A percentile compares a stretch with the other conserved stretches of the same genome.
Evolutionary conservation across 2,888 invertebrate species (phyloP).

Genomic region (Actias luna): DNA sequence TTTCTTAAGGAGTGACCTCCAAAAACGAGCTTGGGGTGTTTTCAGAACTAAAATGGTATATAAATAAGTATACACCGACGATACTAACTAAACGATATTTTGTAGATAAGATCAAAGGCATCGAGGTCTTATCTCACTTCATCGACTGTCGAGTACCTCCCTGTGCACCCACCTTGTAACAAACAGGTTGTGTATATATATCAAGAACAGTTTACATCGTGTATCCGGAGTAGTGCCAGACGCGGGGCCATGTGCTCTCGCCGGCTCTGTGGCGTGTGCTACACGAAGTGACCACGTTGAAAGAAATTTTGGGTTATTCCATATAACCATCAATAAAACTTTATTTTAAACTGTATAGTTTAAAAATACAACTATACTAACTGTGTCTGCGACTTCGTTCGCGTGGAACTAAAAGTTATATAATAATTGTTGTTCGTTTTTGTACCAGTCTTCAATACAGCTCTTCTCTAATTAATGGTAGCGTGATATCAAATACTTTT

Average conservation of each 20-base stretch:
- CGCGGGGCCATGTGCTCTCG: slow-evolving; percentile 15
- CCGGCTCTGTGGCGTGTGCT: slow-evolving; percentile 10
- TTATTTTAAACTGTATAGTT: too few relatives aligned
- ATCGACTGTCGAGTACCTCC: background rate
- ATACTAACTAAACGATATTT: background rate
- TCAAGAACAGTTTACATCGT: slow-evolving; percentile 8
- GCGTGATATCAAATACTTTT: too few relatives aligned
- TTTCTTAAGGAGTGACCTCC: too few relatives aligned
- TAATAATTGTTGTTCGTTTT: too few relatives aligned
- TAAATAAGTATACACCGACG: background rate
- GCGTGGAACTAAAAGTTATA: too few relatives aligned
- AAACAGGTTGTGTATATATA: slow-evolving; percentile 7
- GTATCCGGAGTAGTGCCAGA: slow-evolving; percentile 16
- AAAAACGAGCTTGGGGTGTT: too few relatives aligned
- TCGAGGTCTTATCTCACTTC: background rate
- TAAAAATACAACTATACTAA: too few relatives aligned
- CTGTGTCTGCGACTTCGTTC: too few relatives aligned
- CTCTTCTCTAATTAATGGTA: too few relatives aligned
- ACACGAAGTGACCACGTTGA: background rate
- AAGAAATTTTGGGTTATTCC: background rate
- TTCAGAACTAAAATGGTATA: too few relatives aligned
- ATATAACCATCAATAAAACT: too few relatives aligned
- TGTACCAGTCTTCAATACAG: too few relatives aligned
- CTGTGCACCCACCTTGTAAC: slow-evolving; percentile 7
- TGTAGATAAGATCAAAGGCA: background rate